Conservation (phyloP, 2,888 invertebrate species). For the Drepanosiphum platanoidis region DNA sequence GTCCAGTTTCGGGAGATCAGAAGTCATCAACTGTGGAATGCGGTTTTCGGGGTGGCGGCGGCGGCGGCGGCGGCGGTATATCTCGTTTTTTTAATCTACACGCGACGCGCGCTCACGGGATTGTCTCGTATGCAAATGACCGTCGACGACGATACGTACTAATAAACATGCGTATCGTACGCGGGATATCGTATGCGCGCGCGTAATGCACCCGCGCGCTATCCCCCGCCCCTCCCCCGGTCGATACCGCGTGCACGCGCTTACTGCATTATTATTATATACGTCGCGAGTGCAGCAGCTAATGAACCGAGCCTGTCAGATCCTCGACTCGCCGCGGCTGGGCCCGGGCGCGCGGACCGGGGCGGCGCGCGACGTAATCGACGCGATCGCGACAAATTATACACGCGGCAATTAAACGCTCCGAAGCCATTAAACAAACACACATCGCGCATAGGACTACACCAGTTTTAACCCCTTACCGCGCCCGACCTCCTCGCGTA, state of each 20-base stretch:
- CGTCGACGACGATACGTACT: neutral
- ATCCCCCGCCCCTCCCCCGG: neutral
- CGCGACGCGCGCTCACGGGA: conserved; percentile 17
- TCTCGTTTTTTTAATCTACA: conserved; percentile 55
- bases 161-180: neutral
- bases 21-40: conserved; percentile 61
- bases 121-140: conserved; percentile 60
- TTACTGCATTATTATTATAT: neutral
- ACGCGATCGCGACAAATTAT: conserved; percentile 49
- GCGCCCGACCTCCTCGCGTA: neutral
- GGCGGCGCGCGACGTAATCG: neutral
- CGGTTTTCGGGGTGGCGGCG: conserved; percentile 56
- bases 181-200: neutral
- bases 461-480: neutral
- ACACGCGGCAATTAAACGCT: conserved; percentile 27
- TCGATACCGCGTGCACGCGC: neutral
- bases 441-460: neutral
- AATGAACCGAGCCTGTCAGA: conserved; percentile 28
- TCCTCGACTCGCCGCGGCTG: neutral
- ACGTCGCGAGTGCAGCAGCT: neutral
- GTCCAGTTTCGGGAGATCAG: conserved; percentile 61
- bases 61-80: conserved; percentile 29
- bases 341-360: neutral
- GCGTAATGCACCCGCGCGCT: neutral
- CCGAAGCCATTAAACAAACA: neutral